Evolutionary conservation across 1,140 invertebrate genomes (phyloP).

Genomic region (Neodiprion pinetum): DNA sequence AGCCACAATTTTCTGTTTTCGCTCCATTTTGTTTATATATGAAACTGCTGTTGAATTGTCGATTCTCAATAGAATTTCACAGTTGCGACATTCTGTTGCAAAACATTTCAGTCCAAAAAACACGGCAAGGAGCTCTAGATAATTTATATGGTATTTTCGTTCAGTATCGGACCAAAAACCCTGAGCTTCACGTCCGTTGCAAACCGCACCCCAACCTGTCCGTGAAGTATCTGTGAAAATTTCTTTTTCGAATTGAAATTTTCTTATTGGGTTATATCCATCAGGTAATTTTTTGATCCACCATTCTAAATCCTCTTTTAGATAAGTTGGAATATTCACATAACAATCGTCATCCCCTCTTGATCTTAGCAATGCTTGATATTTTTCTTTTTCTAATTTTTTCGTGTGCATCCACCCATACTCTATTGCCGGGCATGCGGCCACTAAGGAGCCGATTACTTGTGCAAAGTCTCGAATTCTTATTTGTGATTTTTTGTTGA

Average conservation of each 20-base stretch:
- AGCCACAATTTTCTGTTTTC: neutral
- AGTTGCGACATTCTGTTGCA: neutral
- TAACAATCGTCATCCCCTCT: neutral
- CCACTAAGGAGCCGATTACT: neutral
- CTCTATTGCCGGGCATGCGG: neutral
- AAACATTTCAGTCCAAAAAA: conserved; percentile 15
- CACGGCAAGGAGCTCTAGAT: conserved; percentile 7
- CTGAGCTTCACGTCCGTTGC: neutral
- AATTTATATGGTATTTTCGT: neutral
- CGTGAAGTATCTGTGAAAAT: conserved; percentile 13
- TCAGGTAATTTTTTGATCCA: conserved; percentile 6
- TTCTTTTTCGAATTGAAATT: conserved; percentile 6
- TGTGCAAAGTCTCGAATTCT: conserved; percentile 19
- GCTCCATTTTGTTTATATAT: conserved; percentile 9
- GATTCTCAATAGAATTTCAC: conserved; percentile 6
- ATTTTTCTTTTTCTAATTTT: neutral
- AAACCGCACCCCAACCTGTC: conserved; percentile 12
- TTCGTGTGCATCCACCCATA: neutral
- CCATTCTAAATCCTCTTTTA: neutral
- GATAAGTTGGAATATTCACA: neutral
- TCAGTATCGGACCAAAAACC: conserved; percentile 11
- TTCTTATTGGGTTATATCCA: conserved; percentile 15
- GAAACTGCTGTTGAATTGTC: conserved; percentile 18
- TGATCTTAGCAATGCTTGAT: neutral
- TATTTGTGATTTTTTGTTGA: conserved; percentile 14